Evolutionary conservation across 2,888 invertebrate species (phyloP), one percentile per base, ranked within the genome.

Genomic region (Machimus atricapillus): DNA sequence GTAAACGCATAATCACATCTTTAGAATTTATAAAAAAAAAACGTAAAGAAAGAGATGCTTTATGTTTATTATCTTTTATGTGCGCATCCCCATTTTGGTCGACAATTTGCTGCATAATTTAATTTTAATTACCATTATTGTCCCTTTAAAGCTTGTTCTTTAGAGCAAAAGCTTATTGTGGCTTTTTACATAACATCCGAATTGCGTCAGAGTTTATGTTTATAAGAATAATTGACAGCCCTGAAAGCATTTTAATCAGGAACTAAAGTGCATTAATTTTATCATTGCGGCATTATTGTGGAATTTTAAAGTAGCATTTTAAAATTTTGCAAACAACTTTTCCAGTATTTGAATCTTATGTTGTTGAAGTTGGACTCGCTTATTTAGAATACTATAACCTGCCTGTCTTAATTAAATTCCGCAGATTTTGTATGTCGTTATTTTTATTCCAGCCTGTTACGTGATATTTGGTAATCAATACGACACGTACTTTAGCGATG

Each of bases 1-100:
- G 90, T 88, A 76, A 76, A 74, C 31, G 5, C n/a, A 52, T n/a
- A 52, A 52, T 52, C 16, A 52, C n/a, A n/a, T 52, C 12, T 52
- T 52, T n/a, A n/a, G 40, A n/a, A 40, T 40, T 40, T 40, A 40
- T 46, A 4, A 14, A 52, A 16, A 52, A 6, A 52, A 7, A 16
- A 52, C 0, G 0, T 8, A 0, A 19, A 19, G 1, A 7, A 6
- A 19, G 19, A n/a, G 1, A 52, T 1, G n/a, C 52, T n/a, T 52
- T 8, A 7, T 52, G 4, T n/a, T 46, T 16, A 52, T 46, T n/a
- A 52, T 52, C 52, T 19, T 52, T 52, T 52, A 52, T n/a, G 52
- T 52, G 6, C 52, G 14, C 52, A 52, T 52, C 52, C n/a, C n/a
- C 5, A n/a, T 52, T 52, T 52, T 19, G 16, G n/a, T 1, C 16